Base-by-base conservation (phyloP, 2,888 invertebrate species). In the Nomada ferruginata region DNA sequence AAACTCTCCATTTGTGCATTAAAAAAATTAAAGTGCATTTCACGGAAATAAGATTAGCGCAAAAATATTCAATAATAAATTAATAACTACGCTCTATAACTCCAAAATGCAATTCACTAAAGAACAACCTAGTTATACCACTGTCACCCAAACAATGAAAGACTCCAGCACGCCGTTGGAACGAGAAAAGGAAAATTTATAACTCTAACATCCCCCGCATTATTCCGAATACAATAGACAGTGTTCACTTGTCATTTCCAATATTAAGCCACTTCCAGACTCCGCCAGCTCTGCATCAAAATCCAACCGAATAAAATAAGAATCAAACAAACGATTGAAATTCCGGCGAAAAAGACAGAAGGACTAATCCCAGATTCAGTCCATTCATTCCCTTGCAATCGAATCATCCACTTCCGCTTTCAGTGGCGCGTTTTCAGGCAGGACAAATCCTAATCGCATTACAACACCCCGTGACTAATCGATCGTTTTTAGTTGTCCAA, bases 401-500 rank as follows among this genome's bases (percentile, higher is more conserved):
- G 13, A 55, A 23, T 60, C 60, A 18, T 47, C n/a, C 18, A 18
- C 20, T 66, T 63, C 29, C 47, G n/a, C 0, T 52, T 9, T 23
- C 13, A 50, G 44, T 18, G 52, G 36, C 26, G 42, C 36, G 36
- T 36, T 44, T 74, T 52, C 26, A 47, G 26, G 53, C 42, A 13
- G 20, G 1, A 18, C 20, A 20, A 42, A 69, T 60, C 42, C 65
- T 68, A 59, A 72, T 79, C 75, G 52, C 5, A 9, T 13, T n/a
- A 50, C 36, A 44, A 44, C 23, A 26, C 18, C 53, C 26, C 76
- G 59, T 10, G 20, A 29, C 47, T 52, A 53, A 81, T 57, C 59
- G 52, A 52, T 20, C 55, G 23, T 76, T 83, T 81, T 76, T 73
- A 59, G 55, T 57, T 57, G 76, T 73, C 42, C 50, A 50, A 29